phyloP scores from a whole-genome alignment of 2,888 invertebrate genomes.

The Brenthis hecate region DNA sequence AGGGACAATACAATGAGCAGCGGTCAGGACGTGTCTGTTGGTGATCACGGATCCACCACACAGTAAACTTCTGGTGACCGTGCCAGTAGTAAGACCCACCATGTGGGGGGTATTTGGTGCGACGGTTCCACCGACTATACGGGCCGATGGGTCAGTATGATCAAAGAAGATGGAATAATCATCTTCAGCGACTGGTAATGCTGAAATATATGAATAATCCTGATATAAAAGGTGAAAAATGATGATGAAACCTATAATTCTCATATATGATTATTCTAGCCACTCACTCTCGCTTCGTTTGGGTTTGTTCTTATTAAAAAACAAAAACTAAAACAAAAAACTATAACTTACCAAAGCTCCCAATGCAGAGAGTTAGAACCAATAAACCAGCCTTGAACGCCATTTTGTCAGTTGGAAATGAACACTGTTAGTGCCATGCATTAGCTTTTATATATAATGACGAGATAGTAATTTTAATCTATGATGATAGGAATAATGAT shows the following conservation, averaged over 20 bases:
- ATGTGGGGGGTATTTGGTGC: slow-evolving; percentile 61
- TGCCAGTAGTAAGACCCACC: slow-evolving; percentile 45
- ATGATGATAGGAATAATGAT: too few species aligned
- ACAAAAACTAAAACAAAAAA: too few species aligned
- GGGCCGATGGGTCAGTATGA: slow-evolving; percentile 48
- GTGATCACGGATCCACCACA: slow-evolving; percentile 64
- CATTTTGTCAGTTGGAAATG: too few species aligned
- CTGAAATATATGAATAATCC: slow-evolving; percentile 42
- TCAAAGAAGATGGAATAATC: slow-evolving; percentile 57
- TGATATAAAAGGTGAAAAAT: too few species aligned
- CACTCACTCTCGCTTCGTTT: too few species aligned
- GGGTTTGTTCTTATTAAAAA: too few species aligned
- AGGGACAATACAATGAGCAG: slow-evolving; percentile 63
- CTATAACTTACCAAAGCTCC: slow-evolving; percentile 54
- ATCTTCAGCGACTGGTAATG: slow-evolving; percentile 52
- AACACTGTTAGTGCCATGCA: too few species aligned
- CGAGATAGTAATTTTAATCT: too few species aligned
- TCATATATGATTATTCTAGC: background rate
- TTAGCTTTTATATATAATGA: too few species aligned
- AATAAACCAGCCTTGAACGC: slow-evolving; percentile 43
- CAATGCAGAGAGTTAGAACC: slow-evolving; percentile 51
- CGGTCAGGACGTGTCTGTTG: slow-evolving; percentile 55
- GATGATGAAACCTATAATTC: too few species aligned
- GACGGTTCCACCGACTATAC: slow-evolving; percentile 60
- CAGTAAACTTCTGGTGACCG: slow-evolving; percentile 41